Percentiles rank a stretch among this genome's conserved stretches.
These are phyloP conservation scores for Ichneumoninae sp. DNA, from an alignment of 2,888 invertebrate genomes.

Conservation along the genomic window DNA sequence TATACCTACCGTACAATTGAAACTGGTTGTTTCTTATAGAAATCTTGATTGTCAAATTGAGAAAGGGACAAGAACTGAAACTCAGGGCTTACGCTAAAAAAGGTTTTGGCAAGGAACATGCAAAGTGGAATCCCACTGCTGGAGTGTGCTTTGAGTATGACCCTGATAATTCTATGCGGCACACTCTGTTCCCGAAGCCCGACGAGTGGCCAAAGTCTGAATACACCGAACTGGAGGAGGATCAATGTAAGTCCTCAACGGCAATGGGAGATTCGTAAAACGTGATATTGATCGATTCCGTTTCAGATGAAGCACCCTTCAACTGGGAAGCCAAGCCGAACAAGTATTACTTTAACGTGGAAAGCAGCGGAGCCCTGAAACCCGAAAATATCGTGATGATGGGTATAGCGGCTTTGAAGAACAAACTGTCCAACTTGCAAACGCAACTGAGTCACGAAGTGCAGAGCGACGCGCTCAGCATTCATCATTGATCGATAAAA, in stretches of 20 bases:
- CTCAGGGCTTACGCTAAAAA: constrained; percentile 98
- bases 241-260: constrained; percentile 88
- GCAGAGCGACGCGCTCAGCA: constrained; percentile 93
- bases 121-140: constrained; percentile 99
- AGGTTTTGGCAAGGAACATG: constrained; percentile 98
- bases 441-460: constrained; percentile 95
- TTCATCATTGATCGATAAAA: constrained; percentile 82
- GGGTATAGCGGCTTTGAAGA: constrained; percentile 96
- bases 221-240: constrained; percentile 96
- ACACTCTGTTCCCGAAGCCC: constrained; percentile 97
- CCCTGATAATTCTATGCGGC: constrained; percentile 98
- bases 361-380: constrained; percentile 96
- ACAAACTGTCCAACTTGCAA: constrained; percentile 97
- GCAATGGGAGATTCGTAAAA: not conserved
- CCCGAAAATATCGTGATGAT: constrained; percentile 99
- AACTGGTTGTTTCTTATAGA: constrained; percentile 81
- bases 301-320: constrained; percentile 94
- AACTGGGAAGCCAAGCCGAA: constrained; percentile 98
- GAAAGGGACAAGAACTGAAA: constrained; percentile 96
- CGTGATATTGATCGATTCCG: constrained; percentile 64
- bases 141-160: constrained; percentile 99
- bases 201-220: constrained; percentile 99
- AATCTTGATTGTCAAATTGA: constrained; percentile 89
- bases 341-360: constrained; percentile 98
- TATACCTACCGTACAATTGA: too few species aligned